A percentile compares a stretch with the other conserved stretches of the same genome.
Conservation (phyloP, 2,113 vertebrate species). For the Cottus gobio region DNA sequence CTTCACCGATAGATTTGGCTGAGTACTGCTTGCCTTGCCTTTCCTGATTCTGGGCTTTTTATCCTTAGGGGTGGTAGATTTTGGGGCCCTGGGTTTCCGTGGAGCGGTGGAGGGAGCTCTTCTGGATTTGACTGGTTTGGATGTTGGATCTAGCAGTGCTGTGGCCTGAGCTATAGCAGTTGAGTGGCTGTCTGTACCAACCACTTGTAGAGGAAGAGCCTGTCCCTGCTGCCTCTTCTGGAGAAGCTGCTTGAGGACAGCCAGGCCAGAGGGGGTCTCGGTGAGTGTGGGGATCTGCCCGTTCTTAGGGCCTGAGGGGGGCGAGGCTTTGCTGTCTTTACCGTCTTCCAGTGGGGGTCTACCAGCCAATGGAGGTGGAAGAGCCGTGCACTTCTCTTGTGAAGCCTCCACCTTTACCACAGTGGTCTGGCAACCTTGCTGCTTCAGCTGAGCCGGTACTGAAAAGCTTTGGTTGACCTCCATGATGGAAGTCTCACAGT, state of each 20-base stretch:
- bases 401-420: conserved; percentile 67
- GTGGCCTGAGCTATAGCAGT: conserved; percentile 74
- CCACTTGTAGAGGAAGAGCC: conserved; percentile 72
- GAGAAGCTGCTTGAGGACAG: conserved; percentile 93
- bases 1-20: conserved; percentile 77
- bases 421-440: conserved; percentile 63
- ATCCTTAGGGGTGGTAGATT: conserved; percentile 83
- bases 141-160: conserved; percentile 61
- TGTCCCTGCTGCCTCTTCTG: conserved; percentile 89
- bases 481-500: conserved; percentile 73
- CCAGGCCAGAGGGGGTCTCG: conserved; percentile 89
- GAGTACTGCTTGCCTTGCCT: conserved; percentile 73
- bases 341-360: neutral
- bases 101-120: conserved; percentile 79
- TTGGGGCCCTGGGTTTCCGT: conserved; percentile 87
- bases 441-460: conserved; percentile 44
- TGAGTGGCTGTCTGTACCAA: conserved; percentile 65
- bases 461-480: conserved; percentile 63
- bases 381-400: conserved; percentile 13
- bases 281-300: conserved; percentile 78
- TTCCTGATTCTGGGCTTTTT: conserved; percentile 85
- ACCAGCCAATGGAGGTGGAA: neutral
- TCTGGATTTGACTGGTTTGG: conserved; percentile 82
- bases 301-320: conserved; percentile 72
- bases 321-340: conserved; percentile 27